A percentile compares a stretch with the other conserved stretches of the same genome.
Evolutionary conservation across 1,140 invertebrate genomes (phyloP).

Genomic region (Lepidurus couesii): DNA sequence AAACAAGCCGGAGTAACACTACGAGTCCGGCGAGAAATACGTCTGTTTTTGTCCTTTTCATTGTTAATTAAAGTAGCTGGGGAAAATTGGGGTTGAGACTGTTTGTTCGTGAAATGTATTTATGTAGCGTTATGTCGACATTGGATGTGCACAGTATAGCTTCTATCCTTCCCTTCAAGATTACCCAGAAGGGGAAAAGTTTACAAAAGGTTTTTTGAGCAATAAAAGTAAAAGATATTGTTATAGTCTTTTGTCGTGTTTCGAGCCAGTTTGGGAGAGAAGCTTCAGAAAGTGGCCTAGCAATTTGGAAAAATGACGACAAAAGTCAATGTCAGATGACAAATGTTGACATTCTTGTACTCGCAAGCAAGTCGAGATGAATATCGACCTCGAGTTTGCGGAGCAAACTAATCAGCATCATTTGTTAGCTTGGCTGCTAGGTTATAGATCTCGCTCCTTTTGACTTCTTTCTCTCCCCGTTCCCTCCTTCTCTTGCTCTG

Average conservation of each 20-base stretch:
- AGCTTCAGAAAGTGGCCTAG: neutral
- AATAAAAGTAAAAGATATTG: neutral
- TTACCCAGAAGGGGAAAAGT: neutral
- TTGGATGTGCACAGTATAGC: neutral
- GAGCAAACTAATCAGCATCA: constrained; percentile 18
- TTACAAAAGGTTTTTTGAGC: neutral
- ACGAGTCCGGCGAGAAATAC: no score
- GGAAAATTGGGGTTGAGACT: no score
- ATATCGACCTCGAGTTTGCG: neutral
- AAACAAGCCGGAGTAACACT: no score
- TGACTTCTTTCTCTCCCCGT: constrained; percentile 14
- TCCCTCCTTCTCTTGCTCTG: neutral
- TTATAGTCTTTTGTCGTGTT: neutral
- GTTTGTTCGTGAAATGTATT: no score
- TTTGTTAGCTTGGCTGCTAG: constrained; percentile 31
- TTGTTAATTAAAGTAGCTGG: no score
- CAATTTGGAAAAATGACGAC: neutral
- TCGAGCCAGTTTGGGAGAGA: neutral
- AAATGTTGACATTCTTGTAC: constrained; percentile 16
- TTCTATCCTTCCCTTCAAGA: neutral
- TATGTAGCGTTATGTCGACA: no score
- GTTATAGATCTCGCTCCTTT: constrained; percentile 31
- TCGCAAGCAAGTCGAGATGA: neutral
- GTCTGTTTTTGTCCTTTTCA: no score
- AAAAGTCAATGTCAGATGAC: neutral